A percentile compares a stretch with the other conserved stretches of the same genome.
Evolutionary conservation across 2,888 invertebrate species (phyloP).

Genomic region (Crioceris asparagi): DNA sequence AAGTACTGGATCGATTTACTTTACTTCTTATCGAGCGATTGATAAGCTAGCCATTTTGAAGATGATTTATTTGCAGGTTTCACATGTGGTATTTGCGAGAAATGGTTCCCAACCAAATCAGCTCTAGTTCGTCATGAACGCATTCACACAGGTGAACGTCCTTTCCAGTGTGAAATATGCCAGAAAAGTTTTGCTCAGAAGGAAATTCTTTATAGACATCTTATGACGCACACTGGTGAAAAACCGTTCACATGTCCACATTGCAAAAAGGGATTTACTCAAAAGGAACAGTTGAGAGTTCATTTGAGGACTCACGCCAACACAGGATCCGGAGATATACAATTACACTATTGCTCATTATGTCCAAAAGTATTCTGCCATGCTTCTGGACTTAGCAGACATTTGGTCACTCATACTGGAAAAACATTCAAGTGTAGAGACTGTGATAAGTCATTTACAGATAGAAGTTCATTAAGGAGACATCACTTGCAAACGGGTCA

Average conservation of each 20-base stretch:
- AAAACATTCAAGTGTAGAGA: conserved; percentile 51
- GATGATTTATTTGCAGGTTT: too few relatives aligned
- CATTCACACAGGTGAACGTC: conserved; percentile 53
- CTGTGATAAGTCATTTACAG: conserved; percentile 58
- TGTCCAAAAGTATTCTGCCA: conserved; percentile 53
- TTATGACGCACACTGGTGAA: conserved; percentile 47
- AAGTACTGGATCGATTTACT: too few relatives aligned
- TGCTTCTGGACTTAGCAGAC: conserved; percentile 56
- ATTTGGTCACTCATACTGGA: conserved; percentile 54
- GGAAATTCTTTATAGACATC: conserved; percentile 54
- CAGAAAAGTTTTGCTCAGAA: conserved; percentile 61
- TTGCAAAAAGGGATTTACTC: conserved; percentile 59
- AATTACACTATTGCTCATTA: conserved; percentile 54
- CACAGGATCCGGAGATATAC: conserved; percentile 45
- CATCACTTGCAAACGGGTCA: conserved; percentile 42
- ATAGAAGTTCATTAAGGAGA: conserved; percentile 59
- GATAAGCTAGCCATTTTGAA: too few relatives aligned
- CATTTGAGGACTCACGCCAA: conserved; percentile 52
- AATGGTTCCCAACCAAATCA: conserved; percentile 55
- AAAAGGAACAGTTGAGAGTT: conserved; percentile 54
- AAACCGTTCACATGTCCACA: conserved; percentile 56
- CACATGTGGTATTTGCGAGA: conserved; percentile 50
- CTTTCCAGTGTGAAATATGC: conserved; percentile 46
- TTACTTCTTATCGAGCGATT: too few relatives aligned
- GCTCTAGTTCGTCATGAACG: conserved; percentile 59